These are phyloP conservation scores for Drosophila fuyamai DNA, from an alignment of 1,140 invertebrate species.

Conservation along the genomic window DNA sequence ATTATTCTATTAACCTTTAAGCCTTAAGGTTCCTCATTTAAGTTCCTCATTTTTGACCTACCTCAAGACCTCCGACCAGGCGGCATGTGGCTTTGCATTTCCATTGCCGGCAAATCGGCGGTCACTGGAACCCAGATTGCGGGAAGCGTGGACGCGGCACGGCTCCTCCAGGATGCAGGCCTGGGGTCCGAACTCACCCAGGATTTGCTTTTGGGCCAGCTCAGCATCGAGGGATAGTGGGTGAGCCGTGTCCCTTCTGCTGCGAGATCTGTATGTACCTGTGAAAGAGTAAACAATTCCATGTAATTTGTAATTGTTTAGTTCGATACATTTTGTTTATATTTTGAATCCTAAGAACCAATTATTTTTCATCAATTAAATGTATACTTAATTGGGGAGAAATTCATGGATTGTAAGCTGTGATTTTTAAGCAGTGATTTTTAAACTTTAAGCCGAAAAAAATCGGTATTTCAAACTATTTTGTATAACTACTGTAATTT, in stretches of 20 bases:
- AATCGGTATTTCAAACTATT: no score
- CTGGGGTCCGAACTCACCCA: constrained; percentile 87
- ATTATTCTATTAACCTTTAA: neutral
- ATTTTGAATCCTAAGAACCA: no score
- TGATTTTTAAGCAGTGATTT: no score
- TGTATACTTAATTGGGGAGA: no score
- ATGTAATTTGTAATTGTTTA: no score
- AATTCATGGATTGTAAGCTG: no score
- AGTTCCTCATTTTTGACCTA: constrained; percentile 83
- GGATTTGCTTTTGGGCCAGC: constrained; percentile 88
- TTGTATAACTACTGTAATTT: no score
- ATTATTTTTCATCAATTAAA: no score
- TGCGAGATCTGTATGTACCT: constrained; percentile 88
- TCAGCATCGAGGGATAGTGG: constrained; percentile 86
- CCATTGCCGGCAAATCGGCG: constrained; percentile 46
- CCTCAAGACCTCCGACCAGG: constrained; percentile 89
- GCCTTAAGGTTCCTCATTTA: no score
- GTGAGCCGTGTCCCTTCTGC: constrained; percentile 82
- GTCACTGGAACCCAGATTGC: constrained; percentile 65
- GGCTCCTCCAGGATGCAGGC: constrained; percentile 89
- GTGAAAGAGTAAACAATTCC: constrained; percentile 41
- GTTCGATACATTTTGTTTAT: no score
- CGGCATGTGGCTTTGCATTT: constrained; percentile 71
- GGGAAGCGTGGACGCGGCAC: constrained; percentile 87
- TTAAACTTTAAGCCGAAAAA: no score